Evolutionary conservation across 2,797 vertebrate genomes (phyloP).

Genomic region (Harpagifer antarcticus): DNA sequence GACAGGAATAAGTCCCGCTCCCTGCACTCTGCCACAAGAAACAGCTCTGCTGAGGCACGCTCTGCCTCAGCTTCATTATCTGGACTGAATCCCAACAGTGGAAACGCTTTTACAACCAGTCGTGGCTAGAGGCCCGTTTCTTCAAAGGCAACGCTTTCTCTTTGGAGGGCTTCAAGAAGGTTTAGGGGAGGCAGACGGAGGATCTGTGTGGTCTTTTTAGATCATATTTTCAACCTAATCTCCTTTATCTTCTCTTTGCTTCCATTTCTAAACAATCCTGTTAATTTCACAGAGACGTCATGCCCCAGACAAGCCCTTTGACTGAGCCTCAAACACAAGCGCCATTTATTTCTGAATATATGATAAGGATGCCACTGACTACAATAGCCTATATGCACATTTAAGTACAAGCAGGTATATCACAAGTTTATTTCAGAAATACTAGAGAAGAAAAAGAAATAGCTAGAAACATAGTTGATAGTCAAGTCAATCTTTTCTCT

Average conservation of each 20-base stretch:
- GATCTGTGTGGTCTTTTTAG: conserved; percentile 61
- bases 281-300: conserved; percentile 25
- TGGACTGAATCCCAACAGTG: conserved; percentile 64
- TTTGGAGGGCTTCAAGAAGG: conserved; percentile 65
- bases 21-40: conserved; percentile 62
- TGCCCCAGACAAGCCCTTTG: conserved; percentile 14
- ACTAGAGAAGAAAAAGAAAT: neutral
- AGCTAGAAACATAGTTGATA: neutral
- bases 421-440: neutral
- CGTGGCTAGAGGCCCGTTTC: conserved; percentile 62
- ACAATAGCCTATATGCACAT: neutral
- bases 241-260: conserved; percentile 32
- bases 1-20: conserved; percentile 77
- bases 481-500: neutral
- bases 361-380: neutral
- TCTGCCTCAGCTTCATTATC: conserved; percentile 56
- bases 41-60: conserved; percentile 37
- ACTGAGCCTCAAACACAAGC: conserved; percentile 24
- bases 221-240: conserved; percentile 58
- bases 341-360: neutral
- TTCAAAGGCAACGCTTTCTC: conserved; percentile 65
- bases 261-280: conserved; percentile 31
- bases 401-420: conserved; percentile 1
- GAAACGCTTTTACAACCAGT: conserved; percentile 70
- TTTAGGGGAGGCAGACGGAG: conserved; percentile 56